Percentiles rank a stretch among this genome's conserved stretches.
Conservation (phyloP, 2,113 vertebrate genomes). For the Phycodurus eques region DNA sequence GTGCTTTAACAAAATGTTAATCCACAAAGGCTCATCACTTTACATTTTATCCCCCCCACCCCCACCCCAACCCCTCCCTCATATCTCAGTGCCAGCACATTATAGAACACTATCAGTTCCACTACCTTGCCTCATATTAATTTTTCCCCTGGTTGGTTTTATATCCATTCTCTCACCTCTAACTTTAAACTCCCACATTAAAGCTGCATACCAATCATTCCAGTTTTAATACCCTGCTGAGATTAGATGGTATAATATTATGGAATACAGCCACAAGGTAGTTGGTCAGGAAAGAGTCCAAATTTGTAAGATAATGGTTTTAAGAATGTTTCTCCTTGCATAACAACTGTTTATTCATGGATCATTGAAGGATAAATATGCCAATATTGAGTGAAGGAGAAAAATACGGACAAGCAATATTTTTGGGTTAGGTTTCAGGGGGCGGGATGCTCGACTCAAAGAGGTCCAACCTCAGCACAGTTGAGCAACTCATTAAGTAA, state of each 20-base stretch:
- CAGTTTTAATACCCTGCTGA: conserved; percentile 63
- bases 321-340: conserved; percentile 3
- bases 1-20: conserved; percentile 35
- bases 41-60: conserved; percentile 48
- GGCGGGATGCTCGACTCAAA: conserved; percentile 43
- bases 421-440: conserved; percentile 44
- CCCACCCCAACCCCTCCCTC: not conserved
- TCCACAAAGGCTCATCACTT: conserved; percentile 51
- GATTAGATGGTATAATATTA: conserved; percentile 69
- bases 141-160: conserved; percentile 75
- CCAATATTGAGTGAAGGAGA: not conserved
- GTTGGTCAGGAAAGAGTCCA: conserved; percentile 40
- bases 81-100: conserved; percentile 65
- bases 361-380: conserved; percentile 4
- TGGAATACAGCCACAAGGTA: conserved; percentile 50
- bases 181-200: conserved; percentile 66
- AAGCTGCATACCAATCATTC: conserved; percentile 69
- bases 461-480: conserved; percentile 64
- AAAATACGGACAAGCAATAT: not conserved
- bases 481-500: conserved; percentile 75
- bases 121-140: conserved; percentile 73
- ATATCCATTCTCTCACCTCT: conserved; percentile 65
- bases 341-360: not conserved
- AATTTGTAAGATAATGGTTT: conserved; percentile 20
- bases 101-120: conserved; percentile 74